Evolutionary conservation across 2,113 vertebrate genomes (phyloP).

Genomic region (Nerophis lumbriciformis): DNA sequence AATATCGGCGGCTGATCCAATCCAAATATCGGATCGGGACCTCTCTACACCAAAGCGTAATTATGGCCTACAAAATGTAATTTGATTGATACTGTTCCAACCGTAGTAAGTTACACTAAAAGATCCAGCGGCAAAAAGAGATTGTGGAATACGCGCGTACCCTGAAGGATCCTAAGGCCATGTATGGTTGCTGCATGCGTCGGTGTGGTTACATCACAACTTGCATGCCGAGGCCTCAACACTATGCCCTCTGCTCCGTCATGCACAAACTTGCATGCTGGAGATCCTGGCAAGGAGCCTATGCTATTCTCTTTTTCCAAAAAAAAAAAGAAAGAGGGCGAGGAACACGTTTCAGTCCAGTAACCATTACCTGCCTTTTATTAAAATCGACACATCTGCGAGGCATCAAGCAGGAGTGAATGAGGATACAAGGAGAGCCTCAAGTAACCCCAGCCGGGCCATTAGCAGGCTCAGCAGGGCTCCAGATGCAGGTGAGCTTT

Average conservation of each 20-base stretch:
- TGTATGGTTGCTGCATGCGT: background rate
- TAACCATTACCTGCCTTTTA: background rate
- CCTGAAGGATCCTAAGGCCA: no score
- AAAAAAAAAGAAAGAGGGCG: conserved; percentile 7
- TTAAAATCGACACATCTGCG: background rate
- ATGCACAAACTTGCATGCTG: conserved; percentile 24
- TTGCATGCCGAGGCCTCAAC: conserved; percentile 17
- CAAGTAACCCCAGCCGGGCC: conserved; percentile 4
- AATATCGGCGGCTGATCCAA: no score
- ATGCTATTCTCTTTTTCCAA: conserved; percentile 43
- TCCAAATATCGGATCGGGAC: no score
- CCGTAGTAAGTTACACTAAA: no score
- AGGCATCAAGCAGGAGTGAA: background rate
- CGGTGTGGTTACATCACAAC: conserved; percentile 12
- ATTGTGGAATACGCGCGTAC: background rate
- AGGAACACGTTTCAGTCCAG: no score
- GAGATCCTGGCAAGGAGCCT: conserved; percentile 27
- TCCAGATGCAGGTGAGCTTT: conserved; percentile 56
- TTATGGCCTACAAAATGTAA: no score
- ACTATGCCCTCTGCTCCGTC: conserved; percentile 16
- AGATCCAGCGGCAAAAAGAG: no score
- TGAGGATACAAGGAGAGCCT: background rate
- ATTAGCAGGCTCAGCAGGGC: conserved; percentile 19
- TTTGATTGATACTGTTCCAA: no score
- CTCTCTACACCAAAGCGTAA: no score